phyloP scores from a whole-genome alignment of 1,140 invertebrate genomes.

The Tetragnatha versicolor region DNA sequence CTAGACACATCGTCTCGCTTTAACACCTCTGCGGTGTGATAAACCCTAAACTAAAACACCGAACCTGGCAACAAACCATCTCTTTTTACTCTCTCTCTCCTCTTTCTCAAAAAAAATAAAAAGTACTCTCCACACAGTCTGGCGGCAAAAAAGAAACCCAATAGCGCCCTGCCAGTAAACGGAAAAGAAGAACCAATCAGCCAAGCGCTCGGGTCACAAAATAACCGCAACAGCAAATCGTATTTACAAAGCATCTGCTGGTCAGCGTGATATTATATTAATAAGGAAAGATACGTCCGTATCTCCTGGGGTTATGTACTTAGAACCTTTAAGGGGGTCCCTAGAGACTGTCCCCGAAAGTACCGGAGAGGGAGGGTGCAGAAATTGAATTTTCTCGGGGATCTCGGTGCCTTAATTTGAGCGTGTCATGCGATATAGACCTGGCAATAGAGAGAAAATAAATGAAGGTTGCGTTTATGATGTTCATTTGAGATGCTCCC shows the following conservation, averaged over 20 bases:
- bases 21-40: too few relatives aligned
- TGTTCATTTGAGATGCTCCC: not conserved
- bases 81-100: not conserved
- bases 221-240: slow-evolving; percentile 40
- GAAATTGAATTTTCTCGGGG: slow-evolving; percentile 41
- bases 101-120: not conserved
- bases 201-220: slow-evolving; percentile 39
- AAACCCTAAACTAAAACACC: too few relatives aligned
- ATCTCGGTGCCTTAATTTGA: slow-evolving; percentile 19
- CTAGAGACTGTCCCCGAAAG: not conserved
- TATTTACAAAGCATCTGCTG: slow-evolving; percentile 47
- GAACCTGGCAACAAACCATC: too few relatives aligned
- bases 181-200: slow-evolving; percentile 47
- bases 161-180: slow-evolving; percentile 18
- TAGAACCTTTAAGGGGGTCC: slow-evolving; percentile 36
- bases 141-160: slow-evolving; percentile 14
- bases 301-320: slow-evolving; percentile 45
- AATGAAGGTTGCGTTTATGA: not conserved
- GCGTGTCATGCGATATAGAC: not conserved
- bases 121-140: not conserved
- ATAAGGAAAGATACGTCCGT: slow-evolving; percentile 42
- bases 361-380: not conserved
- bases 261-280: slow-evolving; percentile 51
- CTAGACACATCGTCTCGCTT: too few relatives aligned
- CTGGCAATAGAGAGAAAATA: too few relatives aligned